Evolutionary conservation across 2,113 vertebrate genomes (phyloP).

Genomic region (Nesoenas mayeri): DNA sequence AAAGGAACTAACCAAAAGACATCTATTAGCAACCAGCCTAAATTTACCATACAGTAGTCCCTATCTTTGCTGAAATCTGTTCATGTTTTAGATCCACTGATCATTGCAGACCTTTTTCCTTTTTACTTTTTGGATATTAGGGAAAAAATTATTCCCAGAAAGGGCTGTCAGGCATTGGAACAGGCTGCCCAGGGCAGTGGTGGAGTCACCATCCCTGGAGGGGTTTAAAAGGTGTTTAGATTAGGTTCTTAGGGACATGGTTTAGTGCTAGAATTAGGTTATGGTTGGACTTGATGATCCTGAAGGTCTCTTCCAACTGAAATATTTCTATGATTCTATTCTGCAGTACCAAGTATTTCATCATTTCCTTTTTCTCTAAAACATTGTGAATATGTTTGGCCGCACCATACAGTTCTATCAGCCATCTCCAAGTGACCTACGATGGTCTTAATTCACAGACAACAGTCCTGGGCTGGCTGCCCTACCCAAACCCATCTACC

Average conservation of each 20-base stretch:
- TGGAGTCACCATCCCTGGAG: no score
- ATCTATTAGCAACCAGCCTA: neutral
- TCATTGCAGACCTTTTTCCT: fast-evolving
- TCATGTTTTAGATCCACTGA: neutral
- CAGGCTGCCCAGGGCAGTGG: no score
- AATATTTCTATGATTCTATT: no score
- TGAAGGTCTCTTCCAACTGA: no score
- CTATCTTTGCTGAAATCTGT: neutral
- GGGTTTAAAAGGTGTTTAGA: no score
- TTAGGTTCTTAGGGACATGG: no score
- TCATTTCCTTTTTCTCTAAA: neutral
- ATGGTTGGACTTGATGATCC: no score
- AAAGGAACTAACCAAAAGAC: neutral
- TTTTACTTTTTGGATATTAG: neutral
- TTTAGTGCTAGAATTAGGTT: no score
- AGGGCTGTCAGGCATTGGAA: no score
- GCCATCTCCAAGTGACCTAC: neutral
- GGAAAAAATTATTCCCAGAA: no score
- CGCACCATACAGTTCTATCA: neutral
- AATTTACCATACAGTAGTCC: neutral
- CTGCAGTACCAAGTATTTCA: fast-evolving
- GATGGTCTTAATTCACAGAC: neutral
- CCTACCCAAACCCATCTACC: neutral
- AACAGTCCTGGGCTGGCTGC: neutral
- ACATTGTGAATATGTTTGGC: neutral